A percentile compares a stretch with the other conserved stretches of the same genome.
Evolutionary conservation across 2,113 vertebrate genomes (phyloP).

Genomic region (Proteles cristata): DNA sequence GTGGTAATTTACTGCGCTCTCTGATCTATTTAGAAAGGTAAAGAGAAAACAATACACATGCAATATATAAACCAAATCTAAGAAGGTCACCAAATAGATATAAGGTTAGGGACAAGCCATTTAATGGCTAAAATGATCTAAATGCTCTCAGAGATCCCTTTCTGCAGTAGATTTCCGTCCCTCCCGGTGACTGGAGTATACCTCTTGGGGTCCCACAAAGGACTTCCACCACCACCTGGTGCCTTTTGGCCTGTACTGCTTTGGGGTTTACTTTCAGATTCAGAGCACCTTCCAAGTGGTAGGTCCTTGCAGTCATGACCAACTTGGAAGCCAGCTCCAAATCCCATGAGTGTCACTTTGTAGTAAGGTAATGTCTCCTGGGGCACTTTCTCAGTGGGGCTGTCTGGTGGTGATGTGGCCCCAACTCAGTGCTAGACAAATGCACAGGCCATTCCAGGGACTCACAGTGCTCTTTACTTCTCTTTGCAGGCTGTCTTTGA

Average conservation of each 20-base stretch:
- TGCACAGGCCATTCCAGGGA: background rate
- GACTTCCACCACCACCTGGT: background rate
- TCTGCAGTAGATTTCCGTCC: background rate
- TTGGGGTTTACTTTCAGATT: background rate
- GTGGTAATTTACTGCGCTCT: background rate
- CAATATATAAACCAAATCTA: background rate
- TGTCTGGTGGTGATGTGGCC: background rate
- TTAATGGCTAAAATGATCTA: background rate
- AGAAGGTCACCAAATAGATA: background rate
- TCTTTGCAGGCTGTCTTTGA: slow-evolving; percentile 91
- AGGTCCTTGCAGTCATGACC: background rate
- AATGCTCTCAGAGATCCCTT: background rate
- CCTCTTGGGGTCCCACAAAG: background rate
- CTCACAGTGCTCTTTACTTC: background rate
- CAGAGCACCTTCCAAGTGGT: background rate
- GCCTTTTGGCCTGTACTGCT: background rate
- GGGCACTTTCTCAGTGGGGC: background rate
- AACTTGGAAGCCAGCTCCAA: background rate
- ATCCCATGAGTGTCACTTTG: background rate
- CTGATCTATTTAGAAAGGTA: background rate
- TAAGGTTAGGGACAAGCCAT: background rate
- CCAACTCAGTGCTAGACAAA: background rate
- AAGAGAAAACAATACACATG: background rate
- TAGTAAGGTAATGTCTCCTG: background rate
- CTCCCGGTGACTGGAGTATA: background rate